Base-by-base conservation (phyloP, 1,140 invertebrate genomes). In the Triops longicaudatus region DNA sequence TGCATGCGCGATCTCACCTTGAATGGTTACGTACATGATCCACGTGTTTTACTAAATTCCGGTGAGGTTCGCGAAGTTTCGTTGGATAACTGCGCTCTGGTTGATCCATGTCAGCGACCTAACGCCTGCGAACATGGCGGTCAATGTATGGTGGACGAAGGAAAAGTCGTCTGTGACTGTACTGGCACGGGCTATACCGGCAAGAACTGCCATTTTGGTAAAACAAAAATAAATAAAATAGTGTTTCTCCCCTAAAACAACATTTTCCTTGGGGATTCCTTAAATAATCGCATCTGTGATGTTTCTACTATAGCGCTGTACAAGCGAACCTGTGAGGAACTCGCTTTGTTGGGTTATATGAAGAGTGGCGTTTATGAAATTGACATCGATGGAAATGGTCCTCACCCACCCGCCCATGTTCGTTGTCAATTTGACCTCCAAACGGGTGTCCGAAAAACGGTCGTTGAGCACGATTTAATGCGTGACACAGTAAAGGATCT, bases 371-470 rank as follows among this genome's bases (percentile, higher is more conserved):
- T 96, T 0, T 97, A 96, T 82, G 93, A 85, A 76, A 86, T 96
- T 78, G 95, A 97, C 81, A 95, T 97, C 76, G 95, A 98, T 83
- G 93, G 95, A 1, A 95, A 96, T 83, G 95, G 95, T 0, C 89
- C 90, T 76, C 93, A 95, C 81, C 92, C 93, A 28, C 94, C 95
- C 0, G 92, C 93, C 3, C 89, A 95, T 81, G 94, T 97, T 0
- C 91, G 93, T 80, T 98, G 95, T 82, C 92, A 96, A 81, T 97
- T 97, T 82, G 91, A 94, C 81, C 91, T 90, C 26, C 87, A 91
- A 75, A 75, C 73, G 31, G 91, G 93, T 81, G 91, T 91, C 0
- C 96, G 94, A 0, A 94, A 93, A 81, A 95, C 93, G 1, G 92
- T 95, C 76, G 93, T 97, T 0, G 93, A 96, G 82, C 94, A 97